Conservation (phyloP, 1,140 invertebrate species). For the Cyphomyrmex costatus region DNA sequence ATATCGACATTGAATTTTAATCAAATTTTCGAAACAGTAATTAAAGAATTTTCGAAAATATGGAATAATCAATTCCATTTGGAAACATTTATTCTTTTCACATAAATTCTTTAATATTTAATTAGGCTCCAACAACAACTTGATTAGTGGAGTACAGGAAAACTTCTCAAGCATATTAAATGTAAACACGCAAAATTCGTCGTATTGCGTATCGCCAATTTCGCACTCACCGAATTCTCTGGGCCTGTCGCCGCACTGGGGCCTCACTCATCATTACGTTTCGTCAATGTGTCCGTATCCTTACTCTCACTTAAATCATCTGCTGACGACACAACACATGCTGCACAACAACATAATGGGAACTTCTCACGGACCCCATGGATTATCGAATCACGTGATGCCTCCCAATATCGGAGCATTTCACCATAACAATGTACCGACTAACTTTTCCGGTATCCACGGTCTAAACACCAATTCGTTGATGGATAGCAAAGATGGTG, state of each 20-base stretch:
- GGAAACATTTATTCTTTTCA: background rate
- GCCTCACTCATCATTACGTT: conserved; percentile 71
- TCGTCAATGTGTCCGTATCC: conserved; percentile 80
- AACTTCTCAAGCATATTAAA: conserved; percentile 79
- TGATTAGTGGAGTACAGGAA: conserved; percentile 73
- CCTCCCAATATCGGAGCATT: conserved; percentile 74
- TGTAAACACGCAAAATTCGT: conserved; percentile 81
- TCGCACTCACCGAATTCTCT: conserved; percentile 81
- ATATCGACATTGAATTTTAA: background rate
- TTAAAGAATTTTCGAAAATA: background rate
- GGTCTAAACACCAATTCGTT: conserved; percentile 74
- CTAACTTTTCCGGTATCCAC: conserved; percentile 68
- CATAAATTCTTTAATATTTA: background rate
- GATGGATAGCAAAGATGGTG: conserved; percentile 79
- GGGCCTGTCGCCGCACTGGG: conserved; percentile 82
- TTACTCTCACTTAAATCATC: conserved; percentile 81
- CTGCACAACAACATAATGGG: conserved; percentile 77
- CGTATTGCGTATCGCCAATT: conserved; percentile 81
- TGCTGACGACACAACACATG: conserved; percentile 82
- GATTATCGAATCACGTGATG: conserved; percentile 67
- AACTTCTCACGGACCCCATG: conserved; percentile 67
- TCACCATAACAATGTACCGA: conserved; percentile 72
- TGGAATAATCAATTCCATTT: background rate
- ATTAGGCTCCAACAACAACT: conserved; percentile 67
- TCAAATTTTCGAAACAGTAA: background rate